phyloP scores from a whole-genome alignment of 2,797 vertebrate genomes.

The Cetoscarus ocellatus region DNA sequence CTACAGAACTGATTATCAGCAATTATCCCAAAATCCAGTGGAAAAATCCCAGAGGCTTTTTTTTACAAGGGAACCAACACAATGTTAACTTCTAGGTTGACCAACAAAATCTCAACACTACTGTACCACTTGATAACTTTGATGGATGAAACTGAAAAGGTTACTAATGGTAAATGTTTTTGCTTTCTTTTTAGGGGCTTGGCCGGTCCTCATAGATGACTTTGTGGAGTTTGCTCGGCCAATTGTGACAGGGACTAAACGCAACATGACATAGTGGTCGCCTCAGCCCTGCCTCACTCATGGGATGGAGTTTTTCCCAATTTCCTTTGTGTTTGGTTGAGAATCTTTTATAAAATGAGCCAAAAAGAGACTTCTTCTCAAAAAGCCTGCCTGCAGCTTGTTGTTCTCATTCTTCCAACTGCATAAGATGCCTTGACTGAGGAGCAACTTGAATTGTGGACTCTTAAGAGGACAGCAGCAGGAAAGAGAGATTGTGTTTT shows the following conservation, averaged over 20 bases:
- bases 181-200: slow-evolving; percentile 85
- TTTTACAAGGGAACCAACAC: no score
- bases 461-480: slow-evolving; percentile 31
- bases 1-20: no score
- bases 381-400: slow-evolving; percentile 61
- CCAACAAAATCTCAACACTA: no score
- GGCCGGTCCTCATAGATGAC: slow-evolving; percentile 98
- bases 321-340: slow-evolving; percentile 61
- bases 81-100: no score
- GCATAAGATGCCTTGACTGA: slow-evolving; percentile 49
- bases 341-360: slow-evolving; percentile 74
- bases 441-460: slow-evolving; percentile 32
- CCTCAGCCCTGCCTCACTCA: slow-evolving; percentile 11
- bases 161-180: slow-evolving; percentile 4
- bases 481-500: slow-evolving; percentile 24
- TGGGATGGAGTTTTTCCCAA: slow-evolving; percentile 49
- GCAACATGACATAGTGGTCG: slow-evolving; percentile 87
- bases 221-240: slow-evolving; percentile 97
- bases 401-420: slow-evolving; percentile 57
- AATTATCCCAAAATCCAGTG: no score
- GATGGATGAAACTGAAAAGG: background rate
- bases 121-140: background rate
- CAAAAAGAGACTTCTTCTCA: slow-evolving; percentile 75
- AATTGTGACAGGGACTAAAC: slow-evolving; percentile 89
- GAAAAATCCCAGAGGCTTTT: no score